Evolutionary conservation across 2,797 vertebrate genomes (phyloP).

Genomic region (Lepilemur septentrionalis): DNA sequence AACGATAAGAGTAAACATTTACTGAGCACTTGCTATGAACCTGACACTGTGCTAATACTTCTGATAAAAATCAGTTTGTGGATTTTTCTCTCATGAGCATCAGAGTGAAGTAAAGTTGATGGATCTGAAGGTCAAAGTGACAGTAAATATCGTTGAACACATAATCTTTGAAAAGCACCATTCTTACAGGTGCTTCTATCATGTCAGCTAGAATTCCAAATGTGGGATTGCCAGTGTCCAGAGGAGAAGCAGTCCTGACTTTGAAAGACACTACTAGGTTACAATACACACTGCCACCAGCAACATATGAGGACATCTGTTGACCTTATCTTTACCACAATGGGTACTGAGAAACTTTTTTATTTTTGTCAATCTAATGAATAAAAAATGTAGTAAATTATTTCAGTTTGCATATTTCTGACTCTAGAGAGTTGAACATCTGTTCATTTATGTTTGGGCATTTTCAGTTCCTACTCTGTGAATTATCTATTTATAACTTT

Average conservation of each 20-base stretch:
- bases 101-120: neutral
- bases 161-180: neutral
- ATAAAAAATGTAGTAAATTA: neutral
- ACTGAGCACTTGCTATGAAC: neutral
- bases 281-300: neutral
- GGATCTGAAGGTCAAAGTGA: neutral
- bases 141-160: neutral
- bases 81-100: neutral
- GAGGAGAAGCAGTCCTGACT: neutral
- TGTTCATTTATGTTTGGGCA: neutral
- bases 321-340: neutral
- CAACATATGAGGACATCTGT: rapidly evolving
- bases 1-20: neutral
- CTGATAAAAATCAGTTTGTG: neutral
- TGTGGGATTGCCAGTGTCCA: neutral
- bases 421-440: neutral
- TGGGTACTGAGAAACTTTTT: neutral
- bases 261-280: neutral
- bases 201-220: neutral
- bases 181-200: neutral
- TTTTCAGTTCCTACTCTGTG: neutral
- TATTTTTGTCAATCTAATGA: neutral
- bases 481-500: neutral
- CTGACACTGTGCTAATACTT: neutral
- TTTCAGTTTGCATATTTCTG: neutral